Percentiles rank a stretch among this genome's conserved stretches.
Conservation (phyloP, 2,797 vertebrate species). For the Agapornis canus region DNA sequence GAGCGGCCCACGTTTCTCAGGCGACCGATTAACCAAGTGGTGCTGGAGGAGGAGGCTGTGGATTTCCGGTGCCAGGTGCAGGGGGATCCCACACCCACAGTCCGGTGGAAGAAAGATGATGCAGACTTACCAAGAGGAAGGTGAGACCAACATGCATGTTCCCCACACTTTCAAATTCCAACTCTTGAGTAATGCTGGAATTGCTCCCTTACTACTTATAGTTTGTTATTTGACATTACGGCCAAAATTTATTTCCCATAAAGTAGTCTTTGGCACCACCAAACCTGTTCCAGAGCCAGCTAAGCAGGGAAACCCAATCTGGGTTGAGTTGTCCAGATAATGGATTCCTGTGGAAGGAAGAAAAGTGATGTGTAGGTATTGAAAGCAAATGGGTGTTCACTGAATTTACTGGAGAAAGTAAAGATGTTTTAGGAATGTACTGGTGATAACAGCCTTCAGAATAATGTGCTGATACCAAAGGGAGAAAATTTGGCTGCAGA, state of each 20-base stretch:
- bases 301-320: neutral
- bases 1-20: constrained; percentile 95
- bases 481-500: neutral
- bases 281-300: neutral
- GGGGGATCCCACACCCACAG: constrained; percentile 93
- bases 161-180: neutral
- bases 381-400: neutral
- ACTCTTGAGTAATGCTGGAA: neutral
- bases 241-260: neutral
- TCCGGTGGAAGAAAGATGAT: constrained; percentile 98
- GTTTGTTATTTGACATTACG: neutral
- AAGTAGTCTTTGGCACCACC: neutral
- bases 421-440: neutral
- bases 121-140: constrained; percentile 91
- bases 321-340: neutral
- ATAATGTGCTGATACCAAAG: neutral
- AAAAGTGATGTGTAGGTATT: neutral
- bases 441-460: neutral
- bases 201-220: neutral
- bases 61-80: constrained; percentile 98
- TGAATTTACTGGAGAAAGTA: neutral
- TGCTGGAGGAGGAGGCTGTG: constrained; percentile 92
- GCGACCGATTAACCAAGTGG: constrained; percentile 96
- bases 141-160: constrained; percentile 72
- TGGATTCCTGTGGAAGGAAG: neutral